Conservation (phyloP, 2,797 vertebrate genomes). For the Syngnathus acus region DNA sequence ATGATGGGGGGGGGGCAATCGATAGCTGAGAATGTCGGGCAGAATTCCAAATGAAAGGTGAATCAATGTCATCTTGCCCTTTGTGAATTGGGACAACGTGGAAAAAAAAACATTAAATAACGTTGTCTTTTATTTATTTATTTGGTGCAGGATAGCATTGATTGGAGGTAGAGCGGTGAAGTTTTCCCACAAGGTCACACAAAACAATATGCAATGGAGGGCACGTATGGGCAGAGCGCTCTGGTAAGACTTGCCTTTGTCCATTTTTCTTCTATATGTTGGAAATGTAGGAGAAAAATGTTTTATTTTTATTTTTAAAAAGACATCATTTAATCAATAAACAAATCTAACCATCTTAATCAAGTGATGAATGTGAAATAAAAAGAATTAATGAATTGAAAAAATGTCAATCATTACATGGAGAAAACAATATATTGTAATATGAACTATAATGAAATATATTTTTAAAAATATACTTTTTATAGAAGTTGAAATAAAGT, state of each 20-base stretch:
- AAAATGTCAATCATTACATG: too few species aligned
- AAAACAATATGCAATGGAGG: slow-evolving; percentile 4
- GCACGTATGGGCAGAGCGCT: neutral
- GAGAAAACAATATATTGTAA: too few species aligned
- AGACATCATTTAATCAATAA: too few species aligned
- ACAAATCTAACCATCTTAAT: too few species aligned
- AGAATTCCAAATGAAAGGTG: slow-evolving; percentile 62
- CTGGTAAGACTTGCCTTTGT: neutral
- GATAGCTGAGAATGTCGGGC: slow-evolving; percentile 44
- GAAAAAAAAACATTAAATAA: slow-evolving; percentile 48
- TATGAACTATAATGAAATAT: too few species aligned
- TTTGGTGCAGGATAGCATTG: slow-evolving; percentile 55
- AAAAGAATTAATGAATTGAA: too few species aligned
- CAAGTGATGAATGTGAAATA: too few species aligned
- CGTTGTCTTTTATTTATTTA: slow-evolving; percentile 12
- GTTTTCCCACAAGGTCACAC: neutral
- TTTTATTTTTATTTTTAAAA: too few species aligned
- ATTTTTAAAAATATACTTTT: too few species aligned
- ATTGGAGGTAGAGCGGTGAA: slow-evolving; percentile 38
- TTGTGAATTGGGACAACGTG: slow-evolving; percentile 49
- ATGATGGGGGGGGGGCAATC: slow-evolving; percentile 30
- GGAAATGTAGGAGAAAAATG: too few species aligned
- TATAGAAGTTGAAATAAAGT: too few species aligned
- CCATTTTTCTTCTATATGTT: too few species aligned
- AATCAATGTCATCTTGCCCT: slow-evolving; percentile 62